Base-by-base conservation (phyloP, 2,888 invertebrate genomes). In the Watsonalla cultraria region DNA sequence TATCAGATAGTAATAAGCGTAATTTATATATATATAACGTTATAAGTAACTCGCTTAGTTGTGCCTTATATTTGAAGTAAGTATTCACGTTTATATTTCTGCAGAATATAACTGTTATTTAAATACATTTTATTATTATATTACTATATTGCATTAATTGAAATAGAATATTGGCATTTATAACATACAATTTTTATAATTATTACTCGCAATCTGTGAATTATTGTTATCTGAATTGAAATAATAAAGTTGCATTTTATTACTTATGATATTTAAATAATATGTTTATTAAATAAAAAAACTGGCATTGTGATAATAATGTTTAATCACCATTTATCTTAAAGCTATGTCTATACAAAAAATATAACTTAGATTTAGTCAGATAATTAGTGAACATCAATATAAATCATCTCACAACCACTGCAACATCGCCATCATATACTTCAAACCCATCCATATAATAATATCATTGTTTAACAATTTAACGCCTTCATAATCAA, bases 331-430 rank as follows among this genome's bases (percentile, higher is more conserved):
- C 82, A 72, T 82, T 80, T 70, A 81, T 74, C 87, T 89, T 89
- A 87, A 79, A 80, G 68, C 82, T 88, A 89, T 74, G 73, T 86
- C 89, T 90, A 90, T 90, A 89, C 90, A 90, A 90, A 86, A 89
- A 87, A 89, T 89, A 88, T 88, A 88, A 88, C 87, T 88, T 90
- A 88, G 76, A 81, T 82, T 84, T 88, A 86, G 80, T 88, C 81
- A 84, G 86, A 89, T 87, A 86, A 86, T 86, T 89, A 89, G 85
- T 88, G 86, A 90, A 89, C 88, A 86, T 88, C 77, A 80, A 81
- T 82, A 89, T 89, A 89, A 84, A 90, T 87, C 89, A 86, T 89
- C 88, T 90, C 90, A 90, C 90, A 90, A 90, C 90, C 90, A 78
- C 89, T 82, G 86, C 90, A 90, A 90, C 90, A 85, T 80, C 72